Percentiles rank a stretch among this genome's conserved stretches.
phyloP scores from a whole-genome alignment of 2,888 invertebrate species.

The Drosophila niveifrons region DNA sequence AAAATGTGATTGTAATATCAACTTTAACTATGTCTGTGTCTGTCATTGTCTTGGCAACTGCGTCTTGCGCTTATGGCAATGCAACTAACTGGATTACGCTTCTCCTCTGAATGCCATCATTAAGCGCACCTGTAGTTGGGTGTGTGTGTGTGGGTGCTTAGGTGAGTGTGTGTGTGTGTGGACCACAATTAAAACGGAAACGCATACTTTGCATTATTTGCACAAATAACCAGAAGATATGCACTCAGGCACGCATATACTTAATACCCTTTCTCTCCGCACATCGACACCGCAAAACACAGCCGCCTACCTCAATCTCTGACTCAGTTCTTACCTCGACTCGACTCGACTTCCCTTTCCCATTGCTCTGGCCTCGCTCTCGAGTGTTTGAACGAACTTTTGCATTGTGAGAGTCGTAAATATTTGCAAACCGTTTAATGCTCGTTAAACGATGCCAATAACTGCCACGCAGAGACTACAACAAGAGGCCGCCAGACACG shows the following conservation, averaged over 20 bases:
- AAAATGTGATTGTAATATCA: neutral
- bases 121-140: constrained; percentile 17
- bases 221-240: constrained; percentile 66
- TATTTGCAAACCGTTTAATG: constrained; percentile 73
- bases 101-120: constrained; percentile 29
- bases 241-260: constrained; percentile 52
- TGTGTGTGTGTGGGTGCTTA: neutral
- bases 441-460: constrained; percentile 71
- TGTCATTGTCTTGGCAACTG: constrained; percentile 2
- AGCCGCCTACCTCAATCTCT: neutral
- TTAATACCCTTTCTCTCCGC: constrained; percentile 25
- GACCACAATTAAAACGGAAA: constrained; percentile 56
- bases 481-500: constrained; percentile 35
- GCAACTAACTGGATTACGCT: constrained; percentile 49
- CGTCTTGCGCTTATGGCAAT: constrained; percentile 5
- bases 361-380: constrained; percentile 6
- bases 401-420: constrained; percentile 68
- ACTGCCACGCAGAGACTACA: constrained; percentile 44
- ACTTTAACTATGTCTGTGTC: neutral
- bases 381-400: constrained; percentile 43
- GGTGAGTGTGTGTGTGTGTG: constrained; percentile 8
- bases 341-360: neutral
- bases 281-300: constrained; percentile 5
- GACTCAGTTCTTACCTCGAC: neutral
- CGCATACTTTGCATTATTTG: constrained; percentile 57